Percentiles rank a stretch among this genome's conserved stretches.
Evolutionary conservation across 2,797 vertebrate genomes (phyloP).

Genomic region (Vultur gryphus): DNA sequence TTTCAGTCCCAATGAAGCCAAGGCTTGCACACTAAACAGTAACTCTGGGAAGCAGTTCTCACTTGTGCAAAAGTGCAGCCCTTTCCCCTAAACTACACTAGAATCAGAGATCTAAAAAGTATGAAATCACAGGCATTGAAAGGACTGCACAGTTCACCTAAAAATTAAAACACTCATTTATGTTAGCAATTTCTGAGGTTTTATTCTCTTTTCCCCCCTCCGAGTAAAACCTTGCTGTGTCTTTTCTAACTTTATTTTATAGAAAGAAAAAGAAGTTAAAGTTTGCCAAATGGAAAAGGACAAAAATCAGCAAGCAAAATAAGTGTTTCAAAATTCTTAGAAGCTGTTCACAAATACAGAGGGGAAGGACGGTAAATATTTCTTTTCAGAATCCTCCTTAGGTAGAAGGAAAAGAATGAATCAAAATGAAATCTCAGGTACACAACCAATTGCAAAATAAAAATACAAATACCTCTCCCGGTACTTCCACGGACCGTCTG

Average conservation of each 20-base stretch:
- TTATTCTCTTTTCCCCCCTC: neutral
- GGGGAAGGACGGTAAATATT: neutral
- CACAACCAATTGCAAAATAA: neutral
- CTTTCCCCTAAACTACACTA: neutral
- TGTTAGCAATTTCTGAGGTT: neutral
- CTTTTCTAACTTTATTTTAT: neutral
- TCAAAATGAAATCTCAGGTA: neutral
- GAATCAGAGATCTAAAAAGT: neutral
- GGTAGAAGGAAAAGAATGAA: neutral
- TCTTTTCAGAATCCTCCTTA: neutral
- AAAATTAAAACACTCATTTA: neutral
- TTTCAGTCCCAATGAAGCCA: neutral
- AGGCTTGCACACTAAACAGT: neutral
- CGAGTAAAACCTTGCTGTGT: neutral
- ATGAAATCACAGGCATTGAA: neutral
- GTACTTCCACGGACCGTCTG: neutral
- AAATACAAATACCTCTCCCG: neutral
- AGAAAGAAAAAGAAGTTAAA: neutral
- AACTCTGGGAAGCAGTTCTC: neutral
- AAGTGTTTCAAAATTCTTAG: neutral
- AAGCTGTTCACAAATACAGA: neutral
- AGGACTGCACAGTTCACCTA: neutral
- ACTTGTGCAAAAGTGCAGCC: neutral
- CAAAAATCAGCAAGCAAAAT: neutral
- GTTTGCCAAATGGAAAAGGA: neutral